Base-by-base conservation (phyloP, 2,888 invertebrate genomes). In the Tetheella fluctuosa region DNA sequence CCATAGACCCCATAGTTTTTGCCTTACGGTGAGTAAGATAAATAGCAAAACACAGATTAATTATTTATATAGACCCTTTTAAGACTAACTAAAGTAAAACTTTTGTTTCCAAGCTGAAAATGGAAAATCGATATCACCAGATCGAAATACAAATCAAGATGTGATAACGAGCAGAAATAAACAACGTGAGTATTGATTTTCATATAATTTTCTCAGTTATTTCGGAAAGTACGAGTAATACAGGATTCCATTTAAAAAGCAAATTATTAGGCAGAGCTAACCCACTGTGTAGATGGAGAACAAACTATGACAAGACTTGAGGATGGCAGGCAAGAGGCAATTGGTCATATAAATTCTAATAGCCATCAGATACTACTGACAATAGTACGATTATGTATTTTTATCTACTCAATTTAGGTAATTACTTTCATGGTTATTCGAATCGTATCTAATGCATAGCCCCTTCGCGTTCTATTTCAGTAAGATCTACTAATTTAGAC, bases 101-200 rank as follows among this genome's bases (percentile, higher is more conserved):
- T 3, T 59, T 53, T 62, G 63, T 73, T 70, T 79, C 74, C 58
- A 72, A 84, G 81, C 77, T 65, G 79, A 75, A 67, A 71, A 73
- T 67, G 77, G 68, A 65, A 70, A 68, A n/a, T 63, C 68, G 48
- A 56, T 68, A 54, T 63, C 65, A 28, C 67, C 71, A 52, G 62
- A 66, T 54, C 20, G 65, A 52, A 54, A 59, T 23, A 63, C 54
- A 42, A 68, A 61, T 54, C 59, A 64, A 17, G 65, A 70, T 12
- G 4, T 65, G 8, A 1, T 20, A 10, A 8, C n/a, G n/a, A 69
- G 48, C 55, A 72, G 68, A 65, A 62, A 70, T 20, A 79, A 67
- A 83, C 70, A 78, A 77, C 80, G 87, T 87, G 77, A 87, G 87
- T 87, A 75, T 69, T 68, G 64, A 63, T 63, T 75, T 79, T 13